Evolutionary conservation across 2,888 invertebrate genomes (phyloP), one percentile per base, ranked within the genome.

Genomic region (Eucera pruinosa): DNA sequence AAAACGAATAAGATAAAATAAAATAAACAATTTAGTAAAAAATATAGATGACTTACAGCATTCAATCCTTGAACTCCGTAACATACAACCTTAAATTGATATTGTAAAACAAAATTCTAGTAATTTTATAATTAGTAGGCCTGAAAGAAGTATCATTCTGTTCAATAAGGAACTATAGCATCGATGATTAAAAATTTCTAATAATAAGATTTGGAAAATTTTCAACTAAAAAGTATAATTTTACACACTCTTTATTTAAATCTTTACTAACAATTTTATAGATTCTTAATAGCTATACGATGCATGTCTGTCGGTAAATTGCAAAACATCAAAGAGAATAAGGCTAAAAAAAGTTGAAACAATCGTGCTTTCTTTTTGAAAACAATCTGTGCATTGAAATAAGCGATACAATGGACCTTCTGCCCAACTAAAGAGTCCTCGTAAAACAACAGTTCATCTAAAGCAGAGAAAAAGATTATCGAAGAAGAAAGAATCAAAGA

Each of bases 351-450:
- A 50, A 66, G 76, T 64, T 61, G 74, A 84, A 84, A 85, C 82
- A 85, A 85, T 81, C 78, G 76, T 60, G 81, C 67, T 69, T 58
- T 74, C 79, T 70, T 82, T 81, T 68, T 50, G 74, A 78, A 73
- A 81, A 79, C 83, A 83, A 86, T 86, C 75, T 72, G 52, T 58
- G 81, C 64, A 86, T 86, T 86, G 81, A 86, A 81, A 58, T 70
- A 60, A 71, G 23, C 62, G 36, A 62, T 74, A 86, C 82, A 86
- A 86, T 86, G 57, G 77, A 50, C 71, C 69, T 72, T 78, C 78
- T 27, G 60, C 60, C 50, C 50, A 41, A 20, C 68, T 69, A 78
- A 65, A 78, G 78, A 78, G 79, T 78, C 73, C 79, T 79, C 60
- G 73, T 79, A 73, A 79, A 79, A 79, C 79, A 79, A 79, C 60